phyloP scores from a whole-genome alignment of 2,888 invertebrate genomes.

The Rhimphoctona megacephalus region DNA sequence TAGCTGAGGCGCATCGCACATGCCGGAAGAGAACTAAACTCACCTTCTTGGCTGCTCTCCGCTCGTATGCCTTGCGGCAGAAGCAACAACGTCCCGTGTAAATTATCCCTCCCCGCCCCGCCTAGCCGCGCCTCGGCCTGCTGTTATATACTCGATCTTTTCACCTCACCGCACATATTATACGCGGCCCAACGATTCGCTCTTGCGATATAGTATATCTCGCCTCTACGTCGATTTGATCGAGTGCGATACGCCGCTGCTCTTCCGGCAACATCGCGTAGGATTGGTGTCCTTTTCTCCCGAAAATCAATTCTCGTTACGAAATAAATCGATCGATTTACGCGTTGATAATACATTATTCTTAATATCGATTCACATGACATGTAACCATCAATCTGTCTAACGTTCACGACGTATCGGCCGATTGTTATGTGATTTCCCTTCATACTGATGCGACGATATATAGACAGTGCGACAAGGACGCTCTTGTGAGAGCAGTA shows the following conservation, averaged over 20 bases:
- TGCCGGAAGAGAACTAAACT: slow-evolving; percentile 69
- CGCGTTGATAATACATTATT: neutral
- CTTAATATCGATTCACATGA: neutral
- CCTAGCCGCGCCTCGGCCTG: slow-evolving; percentile 17
- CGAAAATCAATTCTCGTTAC: slow-evolving; percentile 4
- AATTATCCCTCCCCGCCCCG: slow-evolving; percentile 57
- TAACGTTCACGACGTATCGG: neutral
- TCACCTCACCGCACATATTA: slow-evolving; percentile 43
- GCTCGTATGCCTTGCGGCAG: slow-evolving; percentile 54
- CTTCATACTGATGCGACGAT: neutral
- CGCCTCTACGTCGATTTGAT: slow-evolving; percentile 28
- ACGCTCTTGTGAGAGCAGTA: slow-evolving; percentile 2
- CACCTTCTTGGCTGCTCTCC: slow-evolving; percentile 15
- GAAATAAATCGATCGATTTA: neutral
- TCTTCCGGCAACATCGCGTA: slow-evolving; percentile 12
- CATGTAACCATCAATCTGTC: neutral
- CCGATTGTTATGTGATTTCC: neutral
- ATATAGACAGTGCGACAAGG: neutral
- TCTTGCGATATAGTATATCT: neutral
- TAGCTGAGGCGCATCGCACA: slow-evolving; percentile 68
- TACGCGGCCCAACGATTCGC: slow-evolving; percentile 44
- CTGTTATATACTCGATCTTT: slow-evolving; percentile 15
- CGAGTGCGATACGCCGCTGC: neutral
- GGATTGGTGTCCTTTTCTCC: neutral
- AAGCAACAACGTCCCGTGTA: slow-evolving; percentile 63